Conservation (phyloP, 2,797 vertebrate genomes). For the Acropternis orthonyx region DNA sequence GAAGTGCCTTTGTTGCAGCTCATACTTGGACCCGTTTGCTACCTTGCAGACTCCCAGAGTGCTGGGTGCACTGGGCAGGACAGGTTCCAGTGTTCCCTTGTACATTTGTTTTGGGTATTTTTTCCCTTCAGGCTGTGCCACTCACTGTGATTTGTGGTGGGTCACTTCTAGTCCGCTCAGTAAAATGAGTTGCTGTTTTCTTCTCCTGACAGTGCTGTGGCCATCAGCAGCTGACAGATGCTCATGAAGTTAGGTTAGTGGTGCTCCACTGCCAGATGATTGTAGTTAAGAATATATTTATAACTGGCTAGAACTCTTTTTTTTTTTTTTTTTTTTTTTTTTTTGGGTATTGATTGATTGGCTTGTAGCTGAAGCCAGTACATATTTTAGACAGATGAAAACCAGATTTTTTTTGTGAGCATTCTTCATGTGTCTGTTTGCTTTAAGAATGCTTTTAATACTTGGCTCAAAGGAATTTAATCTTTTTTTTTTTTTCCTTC, state of each 20-base stretch:
- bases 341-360: conserved; percentile 65
- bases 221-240: conserved; percentile 34
- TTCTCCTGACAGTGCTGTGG: background rate
- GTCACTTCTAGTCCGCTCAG: background rate
- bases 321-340: background rate
- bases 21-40: background rate
- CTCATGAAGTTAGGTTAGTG: conserved; percentile 51
- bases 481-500: background rate
- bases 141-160: background rate
- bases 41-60: background rate
- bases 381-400: conserved; percentile 61
- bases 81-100: background rate
- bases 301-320: background rate
- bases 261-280: conserved; percentile 57
- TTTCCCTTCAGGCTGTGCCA: background rate
- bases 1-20: background rate
- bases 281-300: conserved; percentile 68
- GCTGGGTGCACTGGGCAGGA: fast-evolving
- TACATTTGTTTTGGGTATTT: background rate
- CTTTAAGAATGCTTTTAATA: conserved; percentile 73
- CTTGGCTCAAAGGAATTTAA: conserved; percentile 40
- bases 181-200: background rate
- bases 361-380: conserved; percentile 68
- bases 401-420: conserved; percentile 62
- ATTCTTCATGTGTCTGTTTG: conserved; percentile 58